Evolutionary conservation across 1,140 invertebrate genomes (phyloP), one percentile per base, ranked within the genome.

Genomic region (Lepidurus couesii): DNA sequence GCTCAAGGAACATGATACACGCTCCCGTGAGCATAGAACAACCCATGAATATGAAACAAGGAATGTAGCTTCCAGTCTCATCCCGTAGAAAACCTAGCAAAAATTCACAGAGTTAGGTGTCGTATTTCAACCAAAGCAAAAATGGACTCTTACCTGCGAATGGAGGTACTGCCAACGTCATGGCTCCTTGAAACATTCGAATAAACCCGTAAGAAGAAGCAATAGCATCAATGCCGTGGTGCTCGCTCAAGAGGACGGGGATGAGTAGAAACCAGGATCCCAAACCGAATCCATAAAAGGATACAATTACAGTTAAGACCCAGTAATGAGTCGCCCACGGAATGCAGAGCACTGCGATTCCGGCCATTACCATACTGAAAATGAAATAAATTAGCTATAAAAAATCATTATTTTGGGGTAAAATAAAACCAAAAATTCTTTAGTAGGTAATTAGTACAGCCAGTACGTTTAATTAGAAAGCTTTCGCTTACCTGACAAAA

Each of bases 261-360:
- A 92, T 90, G 44, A 92, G 83, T 5, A 92, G 88, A 82, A 92
- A 92, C 91, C 91, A 92, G 82, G 90, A 90, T 7, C 91, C 91
- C 44, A 92, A 86, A 80, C 90, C 91, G 0, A 92, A 82, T 1
- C 91, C 91, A 81, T 91, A 92, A 74, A 90, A 87, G 26, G 89
- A 89, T 79, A 89, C 84, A 6, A 86, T 86, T 77, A 86, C 85
- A 42, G 89, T 89, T 9, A 92, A 83, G 0, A 89, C 83, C 82
- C 89, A 89, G 83, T 91, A 90, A 0, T 89, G 89, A 26, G 88
- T 87, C 7, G 89, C 88, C 80, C 89, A 87, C 7, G 91, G 91
- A 42, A 92, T 87, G 4, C 88, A 87, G 74, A 92, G 82, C 0
- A 92, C 90, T 2, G 90, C 88, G 7, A 89, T 82, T 1, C 91